phyloP scores from a whole-genome alignment of 2,113 vertebrate genomes.

The Ptychochromis oligacanthus region DNA sequence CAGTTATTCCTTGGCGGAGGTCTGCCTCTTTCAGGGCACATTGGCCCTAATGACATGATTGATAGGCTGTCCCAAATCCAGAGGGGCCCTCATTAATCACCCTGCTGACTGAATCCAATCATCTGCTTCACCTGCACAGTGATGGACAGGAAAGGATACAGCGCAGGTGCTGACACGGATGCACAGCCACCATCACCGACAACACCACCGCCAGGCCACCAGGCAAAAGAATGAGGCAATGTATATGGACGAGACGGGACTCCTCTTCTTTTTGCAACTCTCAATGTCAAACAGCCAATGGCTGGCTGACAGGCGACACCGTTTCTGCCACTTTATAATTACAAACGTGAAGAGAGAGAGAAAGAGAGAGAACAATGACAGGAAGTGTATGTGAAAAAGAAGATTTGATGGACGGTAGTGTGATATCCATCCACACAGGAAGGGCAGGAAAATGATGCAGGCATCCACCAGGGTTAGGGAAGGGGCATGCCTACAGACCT shows the following conservation, averaged over 20 bases:
- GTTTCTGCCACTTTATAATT: constrained; percentile 77
- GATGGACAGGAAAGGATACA: constrained; percentile 97
- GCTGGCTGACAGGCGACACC: constrained; percentile 83
- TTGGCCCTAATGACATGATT: constrained; percentile 99
- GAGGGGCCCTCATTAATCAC: constrained; percentile 99
- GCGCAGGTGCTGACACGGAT: constrained; percentile 89
- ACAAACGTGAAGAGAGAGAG: constrained; percentile 65
- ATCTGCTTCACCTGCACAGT: constrained; percentile 99
- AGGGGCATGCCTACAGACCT: constrained; percentile 60
- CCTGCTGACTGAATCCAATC: constrained; percentile 98
- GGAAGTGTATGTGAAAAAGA: constrained; percentile 72
- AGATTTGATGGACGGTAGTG: constrained; percentile 70
- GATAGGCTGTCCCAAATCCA: constrained; percentile 99
- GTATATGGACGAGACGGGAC: constrained; percentile 64
- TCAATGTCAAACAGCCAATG: constrained; percentile 88
- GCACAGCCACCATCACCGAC: constrained; percentile 80
- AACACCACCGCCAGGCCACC: constrained; percentile 57
- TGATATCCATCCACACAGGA: constrained; percentile 71
- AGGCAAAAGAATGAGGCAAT: constrained; percentile 63
- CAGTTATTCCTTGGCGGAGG: constrained; percentile 99
- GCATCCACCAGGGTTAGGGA: constrained; percentile 51
- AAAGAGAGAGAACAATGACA: constrained; percentile 74
- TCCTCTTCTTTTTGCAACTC: constrained; percentile 81
- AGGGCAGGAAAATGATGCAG: constrained; percentile 68
- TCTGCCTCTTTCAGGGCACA: constrained; percentile 99